Percentiles rank a stretch among this genome's conserved stretches.
Conservation (phyloP, 2,888 invertebrate genomes). For the Hymenopus coronatus region DNA sequence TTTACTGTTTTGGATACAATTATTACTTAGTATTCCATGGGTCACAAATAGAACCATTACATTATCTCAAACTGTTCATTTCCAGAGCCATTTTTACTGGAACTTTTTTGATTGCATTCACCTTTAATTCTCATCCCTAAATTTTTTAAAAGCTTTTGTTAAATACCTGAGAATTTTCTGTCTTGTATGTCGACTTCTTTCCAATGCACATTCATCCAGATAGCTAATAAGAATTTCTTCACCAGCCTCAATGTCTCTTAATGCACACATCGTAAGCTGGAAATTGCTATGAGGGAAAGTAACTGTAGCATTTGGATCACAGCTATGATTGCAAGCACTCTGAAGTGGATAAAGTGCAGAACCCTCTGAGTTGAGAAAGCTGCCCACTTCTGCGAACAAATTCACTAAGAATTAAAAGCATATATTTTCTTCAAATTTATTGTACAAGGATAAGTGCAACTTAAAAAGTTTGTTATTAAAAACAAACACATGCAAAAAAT, state of each 20-base stretch:
- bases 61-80: too few relatives aligned
- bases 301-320: conserved; percentile 82
- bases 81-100: too few relatives aligned
- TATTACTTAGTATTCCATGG: too few relatives aligned
- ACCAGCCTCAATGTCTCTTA: conserved; percentile 67
- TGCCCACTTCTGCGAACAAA: conserved; percentile 52
- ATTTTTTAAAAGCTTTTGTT: neutral
- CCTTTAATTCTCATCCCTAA: too few relatives aligned
- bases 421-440: too few relatives aligned
- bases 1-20: too few relatives aligned
- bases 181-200: conserved; percentile 80
- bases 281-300: conserved; percentile 82
- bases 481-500: too few relatives aligned
- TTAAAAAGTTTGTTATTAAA: too few relatives aligned
- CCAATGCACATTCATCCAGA: conserved; percentile 78
- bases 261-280: conserved; percentile 68
- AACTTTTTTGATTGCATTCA: too few relatives aligned
- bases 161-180: conserved; percentile 66
- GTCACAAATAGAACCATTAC: too few relatives aligned
- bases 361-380: conserved; percentile 89
- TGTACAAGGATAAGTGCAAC: too few relatives aligned
- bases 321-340: conserved; percentile 90
- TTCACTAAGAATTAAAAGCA: too few relatives aligned
- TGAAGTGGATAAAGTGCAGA: conserved; percentile 84
- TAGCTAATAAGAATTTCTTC: conserved; percentile 92